A percentile compares a stretch with the other conserved stretches of the same genome.
phyloP scores from a whole-genome alignment of 2,888 invertebrate species.

The Buathra laborator region DNA sequence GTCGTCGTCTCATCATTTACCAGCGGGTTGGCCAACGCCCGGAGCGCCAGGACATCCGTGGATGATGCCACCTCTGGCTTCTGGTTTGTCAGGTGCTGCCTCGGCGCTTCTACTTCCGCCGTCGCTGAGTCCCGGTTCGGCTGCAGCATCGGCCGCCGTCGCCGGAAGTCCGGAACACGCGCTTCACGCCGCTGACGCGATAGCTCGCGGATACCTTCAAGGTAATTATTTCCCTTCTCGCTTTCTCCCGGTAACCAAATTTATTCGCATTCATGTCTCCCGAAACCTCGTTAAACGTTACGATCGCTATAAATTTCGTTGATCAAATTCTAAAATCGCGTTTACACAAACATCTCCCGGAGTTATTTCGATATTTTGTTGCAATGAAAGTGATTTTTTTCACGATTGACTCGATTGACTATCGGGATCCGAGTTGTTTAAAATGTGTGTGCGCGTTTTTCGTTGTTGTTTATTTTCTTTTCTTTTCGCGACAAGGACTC shows the following conservation, averaged over 20 bases:
- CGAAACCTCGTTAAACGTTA: neutral
- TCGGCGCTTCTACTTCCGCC: constrained; percentile 85
- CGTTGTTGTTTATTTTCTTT: neutral
- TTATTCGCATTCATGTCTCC: neutral
- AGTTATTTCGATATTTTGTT: neutral
- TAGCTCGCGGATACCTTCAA: constrained; percentile 83
- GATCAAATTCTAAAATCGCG: neutral
- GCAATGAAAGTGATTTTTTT: too few species aligned
- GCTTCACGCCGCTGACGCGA: constrained; percentile 84
- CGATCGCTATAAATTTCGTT: neutral
- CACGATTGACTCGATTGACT: too few species aligned
- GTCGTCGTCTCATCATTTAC: constrained; percentile 88
- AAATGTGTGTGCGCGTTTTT: too few species aligned
- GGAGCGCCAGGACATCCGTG: constrained; percentile 80
- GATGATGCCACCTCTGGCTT: constrained; percentile 81
- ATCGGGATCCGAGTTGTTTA: too few species aligned
- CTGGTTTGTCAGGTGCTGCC: constrained; percentile 86
- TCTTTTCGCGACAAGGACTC: neutral
- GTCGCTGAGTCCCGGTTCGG: constrained; percentile 86
- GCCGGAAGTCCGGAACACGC: constrained; percentile 88
- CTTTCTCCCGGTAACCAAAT: neutral
- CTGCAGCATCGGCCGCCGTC: constrained; percentile 86
- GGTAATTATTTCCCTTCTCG: constrained; percentile 70
- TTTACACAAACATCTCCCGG: neutral
- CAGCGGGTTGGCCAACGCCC: constrained; percentile 86